Conservation (phyloP, 2,113 vertebrate species). For the Nansenia antarctica region DNA sequence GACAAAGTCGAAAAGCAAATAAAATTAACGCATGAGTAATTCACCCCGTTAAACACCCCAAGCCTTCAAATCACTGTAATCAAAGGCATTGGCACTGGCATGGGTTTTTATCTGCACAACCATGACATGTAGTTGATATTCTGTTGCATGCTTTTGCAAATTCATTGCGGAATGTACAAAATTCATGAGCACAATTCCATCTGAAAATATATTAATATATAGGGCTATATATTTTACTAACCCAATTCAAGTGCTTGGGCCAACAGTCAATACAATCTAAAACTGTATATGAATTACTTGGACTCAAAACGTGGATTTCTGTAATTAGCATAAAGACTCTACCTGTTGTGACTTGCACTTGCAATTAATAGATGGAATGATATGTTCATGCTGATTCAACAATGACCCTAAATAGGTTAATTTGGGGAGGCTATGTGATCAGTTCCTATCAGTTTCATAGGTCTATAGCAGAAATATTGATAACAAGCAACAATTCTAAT, state of each 20-base stretch:
- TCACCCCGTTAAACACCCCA: slow-evolving; percentile 47
- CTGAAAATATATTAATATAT: background rate
- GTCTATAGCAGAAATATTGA: no score
- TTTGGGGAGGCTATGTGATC: no score
- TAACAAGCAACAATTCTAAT: no score
- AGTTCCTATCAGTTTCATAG: no score
- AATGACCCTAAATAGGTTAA: no score
- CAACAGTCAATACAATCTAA: background rate
- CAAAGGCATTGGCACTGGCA: background rate
- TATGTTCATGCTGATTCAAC: no score
- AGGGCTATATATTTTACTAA: no score
- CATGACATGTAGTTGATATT: background rate
- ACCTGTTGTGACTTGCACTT: no score
- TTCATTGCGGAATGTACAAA: background rate
- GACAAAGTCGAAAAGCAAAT: slow-evolving; percentile 82
- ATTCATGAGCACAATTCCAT: background rate
- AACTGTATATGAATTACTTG: background rate
- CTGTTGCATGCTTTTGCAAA: background rate
- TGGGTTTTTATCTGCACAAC: background rate
- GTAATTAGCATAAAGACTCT: no score
- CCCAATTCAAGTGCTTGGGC: no score
- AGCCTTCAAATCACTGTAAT: slow-evolving; percentile 28
- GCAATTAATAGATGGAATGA: no score
- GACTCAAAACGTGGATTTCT: no score
- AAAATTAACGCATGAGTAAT: slow-evolving; percentile 67